A percentile compares a stretch with the other conserved stretches of the same genome.
These are phyloP conservation scores for Neoscelio sp. DNA, from an alignment of 2,888 invertebrate species.

Conservation along the genomic window DNA sequence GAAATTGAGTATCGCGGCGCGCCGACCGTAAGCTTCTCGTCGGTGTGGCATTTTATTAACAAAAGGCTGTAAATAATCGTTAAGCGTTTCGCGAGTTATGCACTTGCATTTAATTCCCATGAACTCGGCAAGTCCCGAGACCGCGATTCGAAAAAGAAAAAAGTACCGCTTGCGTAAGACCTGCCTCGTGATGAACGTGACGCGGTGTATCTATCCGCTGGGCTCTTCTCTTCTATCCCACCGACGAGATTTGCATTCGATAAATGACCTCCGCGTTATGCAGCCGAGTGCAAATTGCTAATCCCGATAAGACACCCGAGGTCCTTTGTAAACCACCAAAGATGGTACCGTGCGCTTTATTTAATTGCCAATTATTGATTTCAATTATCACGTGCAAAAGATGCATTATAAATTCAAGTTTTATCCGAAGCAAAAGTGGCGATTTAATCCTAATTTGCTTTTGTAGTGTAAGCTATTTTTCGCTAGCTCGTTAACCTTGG, in stretches of 20 bases:
- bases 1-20: conserved; percentile 42
- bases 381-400: conserved; percentile 22
- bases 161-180: conserved; percentile 45
- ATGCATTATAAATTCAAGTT: not conserved
- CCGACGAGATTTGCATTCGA: conserved; percentile 50
- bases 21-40: conserved; percentile 25
- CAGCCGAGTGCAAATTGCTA: conserved; percentile 39
- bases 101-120: conserved; percentile 54
- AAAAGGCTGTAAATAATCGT: conserved; percentile 62
- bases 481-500: too few relatives aligned
- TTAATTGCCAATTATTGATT: conserved; percentile 41
- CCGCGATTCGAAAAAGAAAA: conserved; percentile 31
- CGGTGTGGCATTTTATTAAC: conserved; percentile 55
- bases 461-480: too few relatives aligned
- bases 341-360: conserved; percentile 4
- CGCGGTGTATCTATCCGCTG: conserved; percentile 38
- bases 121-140: conserved; percentile 52
- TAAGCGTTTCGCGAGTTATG: conserved; percentile 41
- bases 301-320: conserved; percentile 25
- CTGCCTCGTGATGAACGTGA: conserved; percentile 58
- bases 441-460: too few relatives aligned
- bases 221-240: conserved; percentile 38
- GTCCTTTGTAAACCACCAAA: conserved; percentile 7
- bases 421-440: too few relatives aligned
- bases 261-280: conserved; percentile 53